Base-by-base conservation (phyloP, 2,797 vertebrate species). In the Poecile montanus region DNA sequence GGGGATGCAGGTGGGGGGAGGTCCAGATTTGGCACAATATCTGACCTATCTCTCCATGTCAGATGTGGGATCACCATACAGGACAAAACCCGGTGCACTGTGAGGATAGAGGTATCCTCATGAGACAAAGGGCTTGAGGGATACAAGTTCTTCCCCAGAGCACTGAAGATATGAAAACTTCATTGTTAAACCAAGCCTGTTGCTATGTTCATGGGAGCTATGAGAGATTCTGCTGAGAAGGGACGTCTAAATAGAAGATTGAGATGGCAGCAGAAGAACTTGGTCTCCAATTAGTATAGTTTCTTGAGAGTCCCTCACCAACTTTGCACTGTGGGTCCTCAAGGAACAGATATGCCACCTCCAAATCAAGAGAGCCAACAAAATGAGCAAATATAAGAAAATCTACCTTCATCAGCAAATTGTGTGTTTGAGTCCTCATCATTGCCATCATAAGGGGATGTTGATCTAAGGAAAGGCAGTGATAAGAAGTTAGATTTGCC, bases 231-330 rank as follows among this genome's bases (percentile, higher is more conserved):
- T 47, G 11, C 4, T 60, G 32, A 57, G 47, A 83, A 76, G 30
- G 5, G 45, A 44, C 0, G 0, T n/a, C 23, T 48, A 19, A 91
- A 44, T 65, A 15, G 23, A 12, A 87, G 29, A 58, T 4, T 47
- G 27, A 67, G 13, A 8, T 51, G 65, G 10, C 20, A 77, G 27
- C 14, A 67, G 42, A 93, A 71, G 27, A 51, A 47, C 7, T 63
- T 91, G 32, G 10, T 25, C 36, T 54, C 11, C 13, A 30, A 3
- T 40, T 16, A 51, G 5, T 4, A 5, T 0, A 36, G 13, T 36
- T 87, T 66, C 38, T 68, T 65, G 45, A 79, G 2, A 63, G 20
- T 17, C 7, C 6, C 20, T 84, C 42, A 30, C 5, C 36, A 50
- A 0, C 11, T 57, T 83, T 68, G 23, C 9, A 16, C 4, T 54